Evolutionary conservation across 2,797 vertebrate species (phyloP), one percentile per base, ranked within the genome.

Genomic region (Darevskia mixta): DNA sequence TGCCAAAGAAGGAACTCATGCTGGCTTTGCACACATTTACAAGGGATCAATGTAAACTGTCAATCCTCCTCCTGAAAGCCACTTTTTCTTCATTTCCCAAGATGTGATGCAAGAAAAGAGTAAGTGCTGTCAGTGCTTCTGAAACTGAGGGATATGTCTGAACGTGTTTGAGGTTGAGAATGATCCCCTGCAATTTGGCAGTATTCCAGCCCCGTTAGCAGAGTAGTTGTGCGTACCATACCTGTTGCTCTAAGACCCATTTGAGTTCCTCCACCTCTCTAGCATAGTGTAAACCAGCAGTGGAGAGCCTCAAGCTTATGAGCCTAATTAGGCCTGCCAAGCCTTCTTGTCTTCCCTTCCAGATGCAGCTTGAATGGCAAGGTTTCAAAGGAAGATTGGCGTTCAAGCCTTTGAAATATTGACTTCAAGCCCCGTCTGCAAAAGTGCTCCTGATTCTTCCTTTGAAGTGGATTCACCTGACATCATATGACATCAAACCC

Each of bases 201-300:
- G 38, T 76, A 23, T 9, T 87, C 87, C 90, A 92, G 32, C 1
- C 8, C 43, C 66, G 82, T 27, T 77, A 90, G 78, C 87, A 64
- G 58, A 81, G 83, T 8, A 85, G 76, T 20, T 64, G 55, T 69
- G 76, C 72, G 49, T 89, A 90, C 11, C 71, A 90, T 86, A 88
- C 55, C 45, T 27, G 71, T 55, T 82, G 85, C 49, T 83, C 75
- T 87, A 71, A 45, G 55, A 88, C 41, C 72, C 58, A 87, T 55
- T 45, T 73, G 83, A 73, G 89, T 87, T 90, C 82, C 84, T 1
- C 1, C 86, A 64, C 82, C 89, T 69, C 61, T 88, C 85, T 87
- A 9, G 0, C 83, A 80, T 86, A 71, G 8, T 4, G 17, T 58
- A 58, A 38, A 41, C 4, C 5, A 75, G 32, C 13, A 25, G 79